Percentiles rank a stretch among this genome's conserved stretches.
phyloP scores from a whole-genome alignment of 2,797 vertebrate species.

The Sebastiscus albofasciatus region DNA sequence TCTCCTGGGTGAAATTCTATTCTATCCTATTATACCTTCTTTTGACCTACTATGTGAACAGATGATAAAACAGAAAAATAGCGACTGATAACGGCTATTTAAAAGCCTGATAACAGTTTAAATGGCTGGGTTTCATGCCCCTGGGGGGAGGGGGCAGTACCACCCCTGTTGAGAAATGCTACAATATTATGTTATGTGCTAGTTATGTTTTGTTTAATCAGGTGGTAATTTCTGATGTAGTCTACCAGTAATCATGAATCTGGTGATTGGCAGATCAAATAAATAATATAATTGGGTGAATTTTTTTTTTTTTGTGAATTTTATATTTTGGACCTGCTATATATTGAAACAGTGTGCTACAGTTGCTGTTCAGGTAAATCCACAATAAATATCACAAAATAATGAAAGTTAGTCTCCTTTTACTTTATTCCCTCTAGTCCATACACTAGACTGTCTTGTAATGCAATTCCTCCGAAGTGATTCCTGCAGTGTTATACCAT shows the following conservation, averaged over 20 bases:
- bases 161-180: accelerated
- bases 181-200: background rate
- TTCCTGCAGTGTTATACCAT: background rate
- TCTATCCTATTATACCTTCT: too few species aligned
- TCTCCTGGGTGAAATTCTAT: too few species aligned
- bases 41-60: too few species aligned
- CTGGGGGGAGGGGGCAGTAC: too few species aligned
- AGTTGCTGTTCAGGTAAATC: background rate
- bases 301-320: background rate
- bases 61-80: too few species aligned
- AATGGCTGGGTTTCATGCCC: too few species aligned
- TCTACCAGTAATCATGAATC: background rate
- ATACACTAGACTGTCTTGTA: background rate
- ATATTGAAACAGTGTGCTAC: background rate
- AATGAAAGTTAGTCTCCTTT: background rate
- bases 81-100: too few species aligned
- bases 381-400: background rate
- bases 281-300: too few species aligned
- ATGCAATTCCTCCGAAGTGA: too few species aligned
- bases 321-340: background rate
- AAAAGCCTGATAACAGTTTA: too few species aligned
- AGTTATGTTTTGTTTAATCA: background rate
- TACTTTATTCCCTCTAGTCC: background rate
- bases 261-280: background rate
- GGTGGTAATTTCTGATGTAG: background rate